Percentiles rank a stretch among this genome's conserved stretches.
These are phyloP conservation scores for Bruchidius siliquastri DNA, from an alignment of 2,888 invertebrate genomes.

Conservation along the genomic window DNA sequence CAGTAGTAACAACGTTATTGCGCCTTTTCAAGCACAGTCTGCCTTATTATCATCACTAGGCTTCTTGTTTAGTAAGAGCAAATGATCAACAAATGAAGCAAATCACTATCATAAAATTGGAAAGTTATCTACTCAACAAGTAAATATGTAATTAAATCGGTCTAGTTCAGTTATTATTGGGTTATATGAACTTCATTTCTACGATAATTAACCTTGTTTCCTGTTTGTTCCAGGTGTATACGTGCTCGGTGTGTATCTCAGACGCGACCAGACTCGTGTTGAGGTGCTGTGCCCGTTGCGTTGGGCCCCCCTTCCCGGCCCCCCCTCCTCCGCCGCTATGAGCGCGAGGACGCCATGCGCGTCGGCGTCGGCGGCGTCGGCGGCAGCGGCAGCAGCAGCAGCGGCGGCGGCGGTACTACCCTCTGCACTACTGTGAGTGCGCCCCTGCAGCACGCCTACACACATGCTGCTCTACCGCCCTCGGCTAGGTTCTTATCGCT, in stretches of 20 bases:
- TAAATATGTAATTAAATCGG: too few species aligned
- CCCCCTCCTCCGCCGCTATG: neutral
- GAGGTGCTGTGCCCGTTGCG: neutral
- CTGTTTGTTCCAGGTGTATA: neutral
- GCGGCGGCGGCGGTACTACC: slow-evolving; percentile 52
- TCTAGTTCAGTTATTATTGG: too few species aligned
- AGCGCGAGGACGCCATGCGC: slow-evolving; percentile 40
- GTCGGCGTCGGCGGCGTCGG: slow-evolving; percentile 59
- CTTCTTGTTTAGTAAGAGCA: too few species aligned
- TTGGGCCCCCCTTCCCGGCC: neutral
- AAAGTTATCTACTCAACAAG: too few species aligned
- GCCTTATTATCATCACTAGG: too few species aligned
- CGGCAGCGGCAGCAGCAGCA: slow-evolving; percentile 35
- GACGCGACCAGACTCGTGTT: neutral
- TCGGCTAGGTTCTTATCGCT: slow-evolving; percentile 62
- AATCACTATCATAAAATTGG: too few species aligned
- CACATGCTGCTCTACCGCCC: slow-evolving; percentile 54
- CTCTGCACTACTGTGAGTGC: slow-evolving; percentile 59
- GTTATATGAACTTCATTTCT: too few species aligned
- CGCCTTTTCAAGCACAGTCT: too few species aligned
- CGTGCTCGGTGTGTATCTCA: neutral
- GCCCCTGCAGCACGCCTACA: slow-evolving; percentile 70
- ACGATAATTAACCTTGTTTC: neutral
- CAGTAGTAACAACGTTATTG: too few species aligned
- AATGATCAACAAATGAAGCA: too few species aligned